Percentiles rank a stretch among this genome's conserved stretches.
Evolutionary conservation across 2,888 invertebrate species (phyloP).

Genomic region (Brachyopa scutellaris): DNA sequence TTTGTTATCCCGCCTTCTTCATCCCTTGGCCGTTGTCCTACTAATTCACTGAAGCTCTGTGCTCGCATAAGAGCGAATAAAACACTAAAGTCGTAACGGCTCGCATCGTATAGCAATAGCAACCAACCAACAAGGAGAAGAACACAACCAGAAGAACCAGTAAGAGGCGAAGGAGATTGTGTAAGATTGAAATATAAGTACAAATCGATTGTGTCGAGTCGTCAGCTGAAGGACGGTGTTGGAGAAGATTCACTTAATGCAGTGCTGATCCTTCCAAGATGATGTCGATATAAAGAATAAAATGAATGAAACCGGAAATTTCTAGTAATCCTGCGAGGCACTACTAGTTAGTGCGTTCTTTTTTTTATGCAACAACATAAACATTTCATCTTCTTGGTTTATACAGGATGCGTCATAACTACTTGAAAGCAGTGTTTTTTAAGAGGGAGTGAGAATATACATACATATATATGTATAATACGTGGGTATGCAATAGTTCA

Average conservation of each 20-base stretch:
- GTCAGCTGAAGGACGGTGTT: not conserved
- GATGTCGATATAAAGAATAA: constrained; percentile 12
- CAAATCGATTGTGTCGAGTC: constrained; percentile 64
- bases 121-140: constrained; percentile 42
- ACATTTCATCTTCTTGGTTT: constrained; percentile 30
- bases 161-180: constrained; percentile 53
- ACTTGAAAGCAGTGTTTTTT: not conserved
- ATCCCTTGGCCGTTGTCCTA: constrained; percentile 43
- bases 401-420: constrained; percentile 41
- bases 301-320: constrained; percentile 51
- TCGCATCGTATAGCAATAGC: constrained; percentile 45
- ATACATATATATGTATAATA: not conserved
- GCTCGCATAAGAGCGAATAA: constrained; percentile 34
- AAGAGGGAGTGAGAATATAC: not conserved
- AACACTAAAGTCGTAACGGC: constrained; percentile 46
- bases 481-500: too few species aligned
- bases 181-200: constrained; percentile 71
- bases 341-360: constrained; percentile 16
- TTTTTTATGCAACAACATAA: constrained; percentile 25
- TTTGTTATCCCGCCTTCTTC: constrained; percentile 67
- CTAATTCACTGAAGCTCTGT: constrained; percentile 55
- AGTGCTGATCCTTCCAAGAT: constrained; percentile 51
- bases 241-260: constrained; percentile 58
- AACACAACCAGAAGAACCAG: not conserved
- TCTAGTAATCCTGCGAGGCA: constrained; percentile 32